Conservation (phyloP, 92 coral and sea anemone genomes). For the Palythoa grandiflora region DNA sequence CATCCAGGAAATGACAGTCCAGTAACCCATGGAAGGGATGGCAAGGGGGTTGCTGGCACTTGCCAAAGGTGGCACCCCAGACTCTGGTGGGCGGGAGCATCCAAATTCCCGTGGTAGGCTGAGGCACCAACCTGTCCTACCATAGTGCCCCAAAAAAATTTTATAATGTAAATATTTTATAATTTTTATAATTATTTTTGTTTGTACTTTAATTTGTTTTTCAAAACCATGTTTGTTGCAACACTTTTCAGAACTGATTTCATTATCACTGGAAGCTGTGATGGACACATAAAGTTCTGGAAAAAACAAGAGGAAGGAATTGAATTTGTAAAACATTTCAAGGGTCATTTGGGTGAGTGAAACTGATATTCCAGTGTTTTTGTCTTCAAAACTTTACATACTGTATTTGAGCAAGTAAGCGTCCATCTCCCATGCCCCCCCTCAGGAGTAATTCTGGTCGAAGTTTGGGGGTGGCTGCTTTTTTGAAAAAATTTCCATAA, state of each 20-base stretch:
- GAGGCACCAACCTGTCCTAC: no score
- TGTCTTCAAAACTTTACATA: not conserved
- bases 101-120: no score
- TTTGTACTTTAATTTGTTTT: not conserved
- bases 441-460: no score
- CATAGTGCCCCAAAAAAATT: no score
- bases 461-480: not conserved
- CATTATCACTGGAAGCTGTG: constrained; percentile 96
- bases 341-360: constrained; percentile 86
- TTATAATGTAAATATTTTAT: no score
- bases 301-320: constrained; percentile 94
- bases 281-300: constrained; percentile 99
- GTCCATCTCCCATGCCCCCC: no score
- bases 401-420: not conserved
- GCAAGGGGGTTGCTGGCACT: no score
- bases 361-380: not conserved
- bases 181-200: not conserved
- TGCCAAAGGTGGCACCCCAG: no score
- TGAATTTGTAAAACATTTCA: constrained; percentile 97
- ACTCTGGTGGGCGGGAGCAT: no score
- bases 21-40: no score
- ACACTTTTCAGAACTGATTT: constrained; percentile 77
- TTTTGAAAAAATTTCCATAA: no score
- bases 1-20: no score
- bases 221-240: not conserved